Evolutionary conservation across 2,797 vertebrate genomes (phyloP).

Genomic region (Lutra lutra): DNA sequence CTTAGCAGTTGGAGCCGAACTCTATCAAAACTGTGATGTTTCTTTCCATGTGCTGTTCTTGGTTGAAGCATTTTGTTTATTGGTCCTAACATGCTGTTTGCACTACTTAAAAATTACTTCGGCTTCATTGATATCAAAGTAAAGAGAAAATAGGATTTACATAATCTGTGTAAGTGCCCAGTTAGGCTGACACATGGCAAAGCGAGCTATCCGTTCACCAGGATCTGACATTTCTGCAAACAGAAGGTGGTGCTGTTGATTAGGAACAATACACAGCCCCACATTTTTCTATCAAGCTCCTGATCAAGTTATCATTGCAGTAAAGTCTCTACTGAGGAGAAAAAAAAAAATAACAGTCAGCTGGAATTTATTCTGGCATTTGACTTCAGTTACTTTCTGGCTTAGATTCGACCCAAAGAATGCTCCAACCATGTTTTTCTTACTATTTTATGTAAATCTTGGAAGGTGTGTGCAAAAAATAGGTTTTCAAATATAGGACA

Average conservation of each 20-base stretch:
- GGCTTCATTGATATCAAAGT: neutral
- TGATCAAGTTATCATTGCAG: conserved; percentile 69
- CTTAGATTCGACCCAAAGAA: conserved; percentile 76
- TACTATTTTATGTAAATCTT: conserved; percentile 75
- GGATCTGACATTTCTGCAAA: neutral
- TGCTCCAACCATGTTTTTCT: conserved; percentile 60
- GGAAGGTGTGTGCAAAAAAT: conserved; percentile 69
- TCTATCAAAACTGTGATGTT: neutral
- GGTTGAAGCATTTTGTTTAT: neutral
- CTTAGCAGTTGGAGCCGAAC: neutral
- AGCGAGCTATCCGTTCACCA: neutral
- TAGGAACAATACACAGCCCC: neutral
- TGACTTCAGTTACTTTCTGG: conserved; percentile 79
- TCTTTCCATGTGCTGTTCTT: neutral
- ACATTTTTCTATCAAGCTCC: conserved; percentile 49
- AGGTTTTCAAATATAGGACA: neutral
- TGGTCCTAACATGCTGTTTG: conserved; percentile 7
- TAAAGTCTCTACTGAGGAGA: conserved; percentile 73
- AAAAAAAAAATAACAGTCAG: conserved; percentile 58
- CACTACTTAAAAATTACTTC: conserved; percentile 41
- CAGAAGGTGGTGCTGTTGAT: conserved; percentile 88
- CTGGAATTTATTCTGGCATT: conserved; percentile 81
- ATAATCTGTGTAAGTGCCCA: neutral
- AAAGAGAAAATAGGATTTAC: neutral
- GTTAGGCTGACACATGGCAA: accelerated